Conservation (phyloP, 2,888 invertebrate genomes). For the Empis stercorea region DNA sequence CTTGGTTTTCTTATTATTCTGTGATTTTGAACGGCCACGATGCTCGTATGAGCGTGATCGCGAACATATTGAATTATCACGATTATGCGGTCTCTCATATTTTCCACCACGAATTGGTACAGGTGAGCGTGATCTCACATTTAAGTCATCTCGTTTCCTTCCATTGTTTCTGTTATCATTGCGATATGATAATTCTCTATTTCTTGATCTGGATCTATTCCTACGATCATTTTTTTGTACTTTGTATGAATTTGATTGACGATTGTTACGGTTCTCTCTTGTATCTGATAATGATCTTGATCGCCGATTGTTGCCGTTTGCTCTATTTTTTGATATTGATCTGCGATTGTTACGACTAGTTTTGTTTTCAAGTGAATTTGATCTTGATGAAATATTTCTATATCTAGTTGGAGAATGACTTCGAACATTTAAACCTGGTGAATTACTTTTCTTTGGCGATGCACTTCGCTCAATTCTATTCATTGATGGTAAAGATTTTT, state of each 20-base stretch:
- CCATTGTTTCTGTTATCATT: background rate
- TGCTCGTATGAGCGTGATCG: background rate
- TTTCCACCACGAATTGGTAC: conserved; percentile 2
- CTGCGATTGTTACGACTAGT: no score
- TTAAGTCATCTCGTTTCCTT: conserved; percentile 1
- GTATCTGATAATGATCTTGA: no score
- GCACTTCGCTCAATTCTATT: conserved; percentile 4
- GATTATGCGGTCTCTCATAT: background rate
- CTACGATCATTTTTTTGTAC: no score
- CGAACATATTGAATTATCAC: background rate
- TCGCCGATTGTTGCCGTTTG: background rate
- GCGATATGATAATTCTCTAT: no score
- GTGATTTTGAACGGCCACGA: background rate
- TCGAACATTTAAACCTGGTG: conserved; percentile 5
- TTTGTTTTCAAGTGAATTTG: no score
- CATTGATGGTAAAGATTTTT: conserved; percentile 1
- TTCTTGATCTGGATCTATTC: no score
- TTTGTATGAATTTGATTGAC: no score
- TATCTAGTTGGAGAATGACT: conserved; percentile 7
- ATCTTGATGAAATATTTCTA: background rate
- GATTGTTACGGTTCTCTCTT: no score
- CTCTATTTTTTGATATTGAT: background rate
- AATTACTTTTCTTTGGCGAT: conserved; percentile 6
- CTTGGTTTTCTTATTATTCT: background rate
- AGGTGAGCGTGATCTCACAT: conserved; percentile 1